phyloP scores from a whole-genome alignment of 1,140 invertebrate species.

The Elysia chlorotica region DNA sequence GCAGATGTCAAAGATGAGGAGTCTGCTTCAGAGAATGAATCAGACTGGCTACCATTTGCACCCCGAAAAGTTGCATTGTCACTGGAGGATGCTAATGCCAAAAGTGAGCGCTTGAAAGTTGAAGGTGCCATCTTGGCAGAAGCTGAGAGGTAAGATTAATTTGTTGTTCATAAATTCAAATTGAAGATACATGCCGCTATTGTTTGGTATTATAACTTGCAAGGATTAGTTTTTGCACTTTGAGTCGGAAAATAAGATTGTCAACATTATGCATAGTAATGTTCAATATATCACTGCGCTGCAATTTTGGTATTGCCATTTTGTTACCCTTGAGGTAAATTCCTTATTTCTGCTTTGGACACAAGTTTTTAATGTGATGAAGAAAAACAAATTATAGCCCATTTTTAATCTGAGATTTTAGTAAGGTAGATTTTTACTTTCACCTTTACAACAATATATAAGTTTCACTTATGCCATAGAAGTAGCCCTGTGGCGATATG shows the following conservation, averaged over 20 bases:
- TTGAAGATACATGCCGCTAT: neutral
- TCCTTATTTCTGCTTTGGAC: no score
- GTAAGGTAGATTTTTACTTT: no score
- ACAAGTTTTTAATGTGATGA: no score
- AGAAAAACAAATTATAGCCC: no score
- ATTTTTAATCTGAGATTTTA: no score
- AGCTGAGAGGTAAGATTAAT: conserved; percentile 51
- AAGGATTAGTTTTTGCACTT: neutral
- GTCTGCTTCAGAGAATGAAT: conserved; percentile 28
- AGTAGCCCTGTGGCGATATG: no score
- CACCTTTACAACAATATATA: no score
- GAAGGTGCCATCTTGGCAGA: conserved; percentile 55
- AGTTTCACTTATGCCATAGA: no score
- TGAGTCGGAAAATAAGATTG: neutral
- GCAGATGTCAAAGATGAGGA: conserved; percentile 47
- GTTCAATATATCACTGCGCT: neutral
- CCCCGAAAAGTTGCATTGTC: conserved; percentile 40
- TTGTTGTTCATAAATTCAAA: neutral
- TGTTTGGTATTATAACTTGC: neutral
- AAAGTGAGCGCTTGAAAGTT: conserved; percentile 49
- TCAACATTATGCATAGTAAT: neutral
- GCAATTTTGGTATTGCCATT: neutral
- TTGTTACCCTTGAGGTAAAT: no score
- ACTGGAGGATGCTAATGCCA: conserved; percentile 55
- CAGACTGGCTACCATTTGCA: conserved; percentile 53